phyloP scores from a whole-genome alignment of 2,888 invertebrate genomes.

The Gastracanthus pulcherrimus region DNA sequence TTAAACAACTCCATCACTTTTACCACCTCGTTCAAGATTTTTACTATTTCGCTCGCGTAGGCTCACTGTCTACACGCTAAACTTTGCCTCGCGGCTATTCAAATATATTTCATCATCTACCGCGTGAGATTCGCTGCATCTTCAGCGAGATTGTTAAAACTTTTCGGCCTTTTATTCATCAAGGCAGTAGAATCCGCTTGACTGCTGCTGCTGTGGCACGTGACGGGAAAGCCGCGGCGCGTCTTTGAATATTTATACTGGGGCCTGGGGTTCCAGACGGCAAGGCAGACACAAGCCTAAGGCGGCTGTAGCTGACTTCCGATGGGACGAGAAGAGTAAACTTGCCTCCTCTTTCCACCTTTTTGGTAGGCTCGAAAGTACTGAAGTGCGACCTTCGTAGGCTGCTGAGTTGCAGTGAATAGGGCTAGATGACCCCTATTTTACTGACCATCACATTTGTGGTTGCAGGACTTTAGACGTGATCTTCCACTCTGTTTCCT shows the following conservation, averaged over 20 bases:
- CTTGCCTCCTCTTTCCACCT: too few species aligned
- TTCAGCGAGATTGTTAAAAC: slow-evolving; percentile 48
- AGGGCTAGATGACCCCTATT: too few species aligned
- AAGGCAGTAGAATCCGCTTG: not conserved
- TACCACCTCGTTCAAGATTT: not conserved
- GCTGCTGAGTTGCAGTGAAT: not conserved
- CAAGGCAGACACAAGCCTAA: too few species aligned
- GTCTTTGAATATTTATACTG: slow-evolving; percentile 51
- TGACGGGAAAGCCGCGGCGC: slow-evolving; percentile 18
- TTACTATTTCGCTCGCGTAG: slow-evolving; percentile 51
- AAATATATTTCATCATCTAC: slow-evolving; percentile 23
- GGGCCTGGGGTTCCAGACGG: not conserved
- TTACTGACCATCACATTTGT: slow-evolving; percentile 38
- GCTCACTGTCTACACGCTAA: too few species aligned
- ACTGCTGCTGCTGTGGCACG: not conserved
- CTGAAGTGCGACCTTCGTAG: not conserved
- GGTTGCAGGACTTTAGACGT: slow-evolving; percentile 19
- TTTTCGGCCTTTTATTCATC: slow-evolving; percentile 44
- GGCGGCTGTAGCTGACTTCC: too few species aligned
- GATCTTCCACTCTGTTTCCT: not conserved
- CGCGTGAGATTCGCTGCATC: not conserved
- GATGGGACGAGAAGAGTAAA: not conserved
- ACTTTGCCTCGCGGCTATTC: slow-evolving; percentile 38
- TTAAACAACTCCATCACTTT: slow-evolving; percentile 33
- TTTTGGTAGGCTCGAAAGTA: not conserved